Percentiles rank a stretch among this genome's conserved stretches.
phyloP scores from a whole-genome alignment of 2,113 vertebrate species.

The Argyrosomus japonicus region DNA sequence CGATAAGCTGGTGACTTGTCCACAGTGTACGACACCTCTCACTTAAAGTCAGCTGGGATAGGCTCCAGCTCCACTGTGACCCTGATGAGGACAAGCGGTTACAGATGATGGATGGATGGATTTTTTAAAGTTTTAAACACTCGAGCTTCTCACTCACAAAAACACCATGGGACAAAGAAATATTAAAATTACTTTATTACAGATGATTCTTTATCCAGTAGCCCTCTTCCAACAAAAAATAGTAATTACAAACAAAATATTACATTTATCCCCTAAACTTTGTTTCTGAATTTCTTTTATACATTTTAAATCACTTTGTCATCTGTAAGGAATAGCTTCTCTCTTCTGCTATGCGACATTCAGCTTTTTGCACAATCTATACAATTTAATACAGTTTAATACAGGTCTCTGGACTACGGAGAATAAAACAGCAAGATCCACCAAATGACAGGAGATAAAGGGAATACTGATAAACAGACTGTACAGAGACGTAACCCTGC shows the following conservation, averaged over 20 bases:
- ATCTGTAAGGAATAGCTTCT: slow-evolving; percentile 79
- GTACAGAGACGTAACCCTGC: slow-evolving; percentile 87
- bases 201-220: slow-evolving; percentile 97
- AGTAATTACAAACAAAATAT: slow-evolving; percentile 99
- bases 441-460: slow-evolving; percentile 79
- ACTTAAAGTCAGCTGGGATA: too few relatives aligned
- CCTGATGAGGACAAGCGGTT: too few relatives aligned
- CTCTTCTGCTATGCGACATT: slow-evolving; percentile 89
- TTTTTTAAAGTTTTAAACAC: too few relatives aligned
- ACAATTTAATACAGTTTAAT: slow-evolving; percentile 99
- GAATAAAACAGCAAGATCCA: slow-evolving; percentile 77
- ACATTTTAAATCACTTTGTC: slow-evolving; percentile 80
- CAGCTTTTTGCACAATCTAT: slow-evolving; percentile 95
- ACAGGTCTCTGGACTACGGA: slow-evolving; percentile 91
- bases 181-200: slow-evolving; percentile 99
- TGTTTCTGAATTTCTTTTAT: slow-evolving; percentile 81
- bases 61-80: too few relatives aligned
- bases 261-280: slow-evolving; percentile 92
- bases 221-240: slow-evolving; percentile 97
- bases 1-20: too few relatives aligned
- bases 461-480: slow-evolving; percentile 95
- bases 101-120: too few relatives aligned
- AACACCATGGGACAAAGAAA: slow-evolving; percentile 59
- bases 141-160: slow-evolving; percentile 28
- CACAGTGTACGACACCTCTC: too few relatives aligned